Base-by-base conservation (phyloP, 1,140 invertebrate genomes). In the Spodoptera litura region DNA sequence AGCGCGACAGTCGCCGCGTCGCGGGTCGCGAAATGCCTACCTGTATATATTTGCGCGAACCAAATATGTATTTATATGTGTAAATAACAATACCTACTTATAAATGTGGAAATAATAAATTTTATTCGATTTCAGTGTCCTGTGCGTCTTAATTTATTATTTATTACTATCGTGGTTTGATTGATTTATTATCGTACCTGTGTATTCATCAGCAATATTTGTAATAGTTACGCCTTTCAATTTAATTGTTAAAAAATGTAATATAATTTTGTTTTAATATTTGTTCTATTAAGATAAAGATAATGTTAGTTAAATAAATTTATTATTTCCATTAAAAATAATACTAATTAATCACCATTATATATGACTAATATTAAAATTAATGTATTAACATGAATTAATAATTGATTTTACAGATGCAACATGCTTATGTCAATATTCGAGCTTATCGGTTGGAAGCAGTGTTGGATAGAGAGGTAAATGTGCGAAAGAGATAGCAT, bases 381-480 rank as follows among this genome's bases (percentile, higher is more conserved):
- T 66, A 66, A 64, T 68, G 38, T 55, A 85, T 81, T 87, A 82
- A 87, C 78, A 80, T 76, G 35, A 77, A 78, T 82, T 81, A 79
- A 75, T 62, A 81, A 88, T 87, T 91, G 87, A 88, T 85, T 88
- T 95, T 95, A 76, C 94, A 95, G 94, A 93, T 95, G 94, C 94
- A 95, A 95, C 93, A 94, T 89, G 88, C 91, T 95, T 88, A 94
- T 95, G 94, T 95, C 94, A 44, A 91, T 95, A 85, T 94, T 95
- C 94, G 94, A 95, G 92, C 92, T 95, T 85, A 94, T 95, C 82
- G 94, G 94, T 89, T 95, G 94, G 94, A 94, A 95, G 88, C 94
- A 95, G 92, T 95, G 94, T 95, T 95, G 94, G 94, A 95, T 95
- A 94, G 94, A 95, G 94, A 95, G 94, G 94, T 95, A 95, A 95